Evolutionary conservation across 2,888 invertebrate genomes (phyloP).

Genomic region (Ischnura elegans): DNA sequence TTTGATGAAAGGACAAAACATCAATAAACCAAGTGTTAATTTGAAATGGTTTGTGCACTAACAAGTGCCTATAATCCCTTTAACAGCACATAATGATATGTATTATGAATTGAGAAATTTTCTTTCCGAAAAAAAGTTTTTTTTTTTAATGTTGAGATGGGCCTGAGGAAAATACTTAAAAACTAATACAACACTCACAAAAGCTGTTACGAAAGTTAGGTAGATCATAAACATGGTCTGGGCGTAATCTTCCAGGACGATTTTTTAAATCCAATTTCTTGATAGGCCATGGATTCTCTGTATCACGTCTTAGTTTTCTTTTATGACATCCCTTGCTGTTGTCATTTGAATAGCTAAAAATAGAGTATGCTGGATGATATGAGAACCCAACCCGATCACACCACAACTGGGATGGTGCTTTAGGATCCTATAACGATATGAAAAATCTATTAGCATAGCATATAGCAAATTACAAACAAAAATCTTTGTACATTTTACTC

Average conservation of each 20-base stretch:
- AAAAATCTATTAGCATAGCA: neutral
- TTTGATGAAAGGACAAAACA: too few species aligned
- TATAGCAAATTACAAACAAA: neutral
- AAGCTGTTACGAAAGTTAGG: conserved; percentile 43
- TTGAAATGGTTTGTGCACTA: too few species aligned
- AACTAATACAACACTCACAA: neutral
- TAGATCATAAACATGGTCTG: conserved; percentile 61
- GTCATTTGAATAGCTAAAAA: conserved; percentile 22
- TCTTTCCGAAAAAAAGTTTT: too few species aligned
- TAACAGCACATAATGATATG: too few species aligned
- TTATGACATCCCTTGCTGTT: neutral
- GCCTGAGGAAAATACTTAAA: too few species aligned
- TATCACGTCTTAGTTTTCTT: neutral
- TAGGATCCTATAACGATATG: conserved; percentile 3
- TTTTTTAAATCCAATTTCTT: neutral
- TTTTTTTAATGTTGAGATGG: too few species aligned
- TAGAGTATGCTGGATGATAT: neutral
- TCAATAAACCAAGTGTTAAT: too few species aligned
- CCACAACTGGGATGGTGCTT: conserved; percentile 40
- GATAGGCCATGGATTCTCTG: neutral
- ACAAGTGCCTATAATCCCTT: too few species aligned
- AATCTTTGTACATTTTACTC: neutral
- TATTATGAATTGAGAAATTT: too few species aligned
- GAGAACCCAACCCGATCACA: neutral
- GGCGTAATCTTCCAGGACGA: conserved; percentile 42